These are phyloP conservation scores for Entomobrya proxima DNA, from an alignment of 2,888 invertebrate species.

Conservation along the genomic window DNA sequence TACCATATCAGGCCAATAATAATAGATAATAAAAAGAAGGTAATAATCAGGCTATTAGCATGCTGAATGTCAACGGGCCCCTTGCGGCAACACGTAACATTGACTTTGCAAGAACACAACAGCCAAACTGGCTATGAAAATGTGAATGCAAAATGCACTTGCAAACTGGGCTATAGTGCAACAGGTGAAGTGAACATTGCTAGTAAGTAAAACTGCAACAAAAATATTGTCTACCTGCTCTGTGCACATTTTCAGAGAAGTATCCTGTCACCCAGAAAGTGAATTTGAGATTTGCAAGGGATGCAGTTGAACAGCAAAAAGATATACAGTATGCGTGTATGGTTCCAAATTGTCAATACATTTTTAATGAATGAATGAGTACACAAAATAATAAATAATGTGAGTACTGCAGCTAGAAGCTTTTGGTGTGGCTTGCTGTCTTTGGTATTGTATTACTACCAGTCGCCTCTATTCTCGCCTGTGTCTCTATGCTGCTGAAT, in stretches of 20 bases:
- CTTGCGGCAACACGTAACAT: slow-evolving; percentile 55
- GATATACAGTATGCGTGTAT: slow-evolving; percentile 7
- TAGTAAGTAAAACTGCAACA: background rate
- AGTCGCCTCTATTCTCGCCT: background rate
- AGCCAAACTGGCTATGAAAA: background rate
- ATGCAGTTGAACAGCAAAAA: background rate
- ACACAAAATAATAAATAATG: background rate
- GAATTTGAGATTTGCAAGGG: slow-evolving; percentile 34
- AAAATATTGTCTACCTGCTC: slow-evolving; percentile 1
- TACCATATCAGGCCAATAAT: slow-evolving; percentile 31
- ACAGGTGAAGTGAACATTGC: background rate
- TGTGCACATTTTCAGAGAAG: background rate
- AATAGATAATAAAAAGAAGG: slow-evolving; percentile 14
- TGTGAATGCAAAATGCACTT: slow-evolving; percentile 16
- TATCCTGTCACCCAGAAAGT: slow-evolving; percentile 57
- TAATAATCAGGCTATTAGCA: slow-evolving; percentile 39
- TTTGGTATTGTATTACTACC: background rate
- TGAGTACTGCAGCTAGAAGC: background rate
- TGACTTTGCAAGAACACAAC: slow-evolving; percentile 35
- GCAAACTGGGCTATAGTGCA: background rate
- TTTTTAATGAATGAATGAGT: slow-evolving; percentile 22
- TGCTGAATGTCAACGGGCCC: slow-evolving; percentile 55
- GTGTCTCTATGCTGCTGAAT: slow-evolving; percentile 18
- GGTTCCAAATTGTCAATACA: slow-evolving; percentile 13
- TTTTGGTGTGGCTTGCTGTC: background rate